Evolutionary conservation across 2,888 invertebrate species (phyloP), one percentile per base, ranked within the genome.

Genomic region (Metacarcinus magister): DNA sequence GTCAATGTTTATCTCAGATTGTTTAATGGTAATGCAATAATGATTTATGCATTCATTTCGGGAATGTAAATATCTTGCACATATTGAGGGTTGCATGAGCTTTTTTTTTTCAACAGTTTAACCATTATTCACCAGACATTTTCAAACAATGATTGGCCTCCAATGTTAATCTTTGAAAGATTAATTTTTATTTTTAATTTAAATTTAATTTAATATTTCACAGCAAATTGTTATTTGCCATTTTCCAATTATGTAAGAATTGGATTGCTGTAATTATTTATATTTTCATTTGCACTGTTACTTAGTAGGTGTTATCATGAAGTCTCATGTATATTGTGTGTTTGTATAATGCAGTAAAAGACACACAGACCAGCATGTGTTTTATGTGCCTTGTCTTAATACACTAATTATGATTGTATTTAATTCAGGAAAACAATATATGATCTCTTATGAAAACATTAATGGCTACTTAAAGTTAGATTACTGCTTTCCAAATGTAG

Each of bases 251-350:
- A 39, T 39, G 39, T 39, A 39, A 60, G 4, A 19, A 60, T 60
- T 23, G 32, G 32, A 89, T n/a, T 89, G 89, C 16, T 28, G 2
- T 39, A n/a, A 16, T 32, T 28, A 2, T 89, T 28, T 43, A 89
- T 39, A 23, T 89, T 89, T 89, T 32, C 32, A 89, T 4, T 89
- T 3, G 32, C 32, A 89, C 32, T 89, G 87, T 23, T 39, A 89
- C 43, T 89, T 89, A 16, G 89, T 89, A 19, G 39, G 43, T 32
- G 16, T 89, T 43, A 23, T n/a, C 32, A 89, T 89, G 89, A 32
- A 32, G 32, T n/a, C 89, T 89, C 19, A 39, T 92, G 43, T 43
- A 19, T 28, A 93, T 28, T 93, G 67, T 93, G 67, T 93, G 48
- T 39, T 16, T 32, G 32, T 28, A 23, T n/a, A 48, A 23, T 13